Evolutionary conservation across 2,797 vertebrate genomes (phyloP), one percentile per base, ranked within the genome.

Genomic region (Ateles fusciceps): DNA sequence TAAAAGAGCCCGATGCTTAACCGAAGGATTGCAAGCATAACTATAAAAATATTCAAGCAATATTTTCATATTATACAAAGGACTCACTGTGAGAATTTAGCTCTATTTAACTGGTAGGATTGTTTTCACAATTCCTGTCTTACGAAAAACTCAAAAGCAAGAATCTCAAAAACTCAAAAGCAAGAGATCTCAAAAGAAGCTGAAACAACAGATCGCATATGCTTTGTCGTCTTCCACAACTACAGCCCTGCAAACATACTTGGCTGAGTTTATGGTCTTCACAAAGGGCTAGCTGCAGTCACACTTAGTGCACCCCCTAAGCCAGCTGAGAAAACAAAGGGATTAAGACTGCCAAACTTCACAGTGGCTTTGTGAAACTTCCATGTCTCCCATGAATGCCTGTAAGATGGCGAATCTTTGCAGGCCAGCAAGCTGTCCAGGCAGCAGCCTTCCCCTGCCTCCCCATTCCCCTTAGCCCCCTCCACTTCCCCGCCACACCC

Each of bases 161-260:
- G 50, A 52, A 52, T 52, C 50, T 52, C 50, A 46, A 26, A 42
- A 93, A 28, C n/a, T 52, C 26, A 13, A 71, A 68, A 91, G 42
- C 86, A 74, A 83, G 57, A 13, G n/a, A 44, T 42, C 6, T 26
- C 42, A 59, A 86, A 30, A 22, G 71, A 46, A 36, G 33, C 17
- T 48, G 71, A 76, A 64, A 59, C 6, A 10, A 64, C 0, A 22
- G 11, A 44, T 14, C 4, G 0, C 52, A 26, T 1, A 7, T 2
- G 7, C 11, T 74, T 19, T 15, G 46, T 22, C 9, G 0, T n/a
- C 76, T 68, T 57, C 68, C 83, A 13, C 44, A 39, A 36, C 33
- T 26, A 26, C 52, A 61, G 2, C 78, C 46, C n/a, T n/a, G 71
- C 50, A 55, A 15, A 46, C 36, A 24, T 22, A 11, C 26, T 24